A percentile compares a stretch with the other conserved stretches of the same genome.
Evolutionary conservation across 2,888 invertebrate genomes (phyloP).

Genomic region (Synergus gifuensis): DNA sequence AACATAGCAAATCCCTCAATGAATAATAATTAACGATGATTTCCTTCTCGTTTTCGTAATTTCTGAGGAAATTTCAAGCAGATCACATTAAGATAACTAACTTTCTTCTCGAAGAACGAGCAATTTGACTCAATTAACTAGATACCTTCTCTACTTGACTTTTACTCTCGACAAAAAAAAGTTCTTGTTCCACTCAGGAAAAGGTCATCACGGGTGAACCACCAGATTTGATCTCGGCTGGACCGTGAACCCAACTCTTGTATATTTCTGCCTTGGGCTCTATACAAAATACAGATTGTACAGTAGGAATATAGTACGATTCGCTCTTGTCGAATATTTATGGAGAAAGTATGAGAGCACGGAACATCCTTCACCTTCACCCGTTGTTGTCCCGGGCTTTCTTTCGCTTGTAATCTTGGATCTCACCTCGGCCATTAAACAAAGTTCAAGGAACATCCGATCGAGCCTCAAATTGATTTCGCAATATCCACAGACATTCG

Average conservation of each 20-base stretch:
- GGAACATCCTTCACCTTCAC: constrained; percentile 72
- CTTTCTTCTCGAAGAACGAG: constrained; percentile 35
- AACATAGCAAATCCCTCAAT: not conserved
- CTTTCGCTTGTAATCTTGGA: constrained; percentile 64
- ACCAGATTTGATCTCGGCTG: constrained; percentile 50
- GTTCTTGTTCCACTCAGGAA: constrained; percentile 39
- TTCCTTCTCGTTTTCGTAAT: not conserved
- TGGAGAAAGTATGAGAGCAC: constrained; percentile 68
- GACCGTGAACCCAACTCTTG: constrained; percentile 26
- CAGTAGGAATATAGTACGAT: constrained; percentile 14
- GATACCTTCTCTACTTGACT: constrained; percentile 46
- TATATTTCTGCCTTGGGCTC: constrained; percentile 1
- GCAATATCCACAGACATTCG: not conserved
- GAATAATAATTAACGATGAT: not conserved
- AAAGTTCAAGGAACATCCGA: constrained; percentile 35
- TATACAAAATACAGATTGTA: not conserved
- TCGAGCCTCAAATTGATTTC: constrained; percentile 19
- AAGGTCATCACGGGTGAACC: constrained; percentile 48
- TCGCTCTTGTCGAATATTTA: constrained; percentile 56
- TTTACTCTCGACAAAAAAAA: constrained; percentile 48
- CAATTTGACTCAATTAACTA: constrained; percentile 42
- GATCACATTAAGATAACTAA: constrained; percentile 26
- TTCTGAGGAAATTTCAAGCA: not conserved
- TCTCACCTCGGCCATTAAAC: constrained; percentile 53
- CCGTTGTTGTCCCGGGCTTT: constrained; percentile 58